Evolutionary conservation across 2,797 vertebrate species (phyloP), one percentile per base, ranked within the genome.

Genomic region (Manis pentadactyla): DNA sequence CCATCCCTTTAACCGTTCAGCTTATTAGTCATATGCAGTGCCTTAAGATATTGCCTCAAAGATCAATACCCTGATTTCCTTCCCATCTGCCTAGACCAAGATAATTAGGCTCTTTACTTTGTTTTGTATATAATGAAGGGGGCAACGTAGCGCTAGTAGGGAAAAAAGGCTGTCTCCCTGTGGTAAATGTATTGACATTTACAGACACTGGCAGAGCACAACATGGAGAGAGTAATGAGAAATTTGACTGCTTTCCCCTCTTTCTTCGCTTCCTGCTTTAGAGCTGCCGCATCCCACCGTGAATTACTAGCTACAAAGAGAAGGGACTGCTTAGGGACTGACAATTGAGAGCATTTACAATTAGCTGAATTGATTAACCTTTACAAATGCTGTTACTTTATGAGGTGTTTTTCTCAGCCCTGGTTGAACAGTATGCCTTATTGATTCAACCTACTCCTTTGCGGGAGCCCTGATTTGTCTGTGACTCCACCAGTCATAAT

Each of bases 321-420:
- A 97, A 97, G 88, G 49, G 90, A 89, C 97, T 96, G 90, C 97
- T 98, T 98, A 98, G 97, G 97, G 95, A 97, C 97, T 98, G 98
- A 97, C 97, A 98, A 97, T 94, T 96, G 98, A 98, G 97, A 98
- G 94, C 97, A 98, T 98, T 98, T 98, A 97, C 98, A 98, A 98
- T 99, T 98, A 98, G 95, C 96, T 98, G 98, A 98, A 98, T 98
- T 98, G 98, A 99, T 98, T 98, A 99, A 98, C 98, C 98, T 99
- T 98, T 98, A 98, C 95, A 98, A 98, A 98, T 96, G 97, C 96
- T 98, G 97, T 98, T 98, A 97, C 95, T 98, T 98, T 98, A 97
- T 53, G 74, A 98, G 96, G 34, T 39, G 97, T 98, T 98, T 98
- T 98, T 98, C 95, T 95, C 97, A 97, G 96, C 93, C 75, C 87